Evolutionary conservation across 1,140 invertebrate species (phyloP).

Genomic region (Gonioctena quinquepunctata): DNA sequence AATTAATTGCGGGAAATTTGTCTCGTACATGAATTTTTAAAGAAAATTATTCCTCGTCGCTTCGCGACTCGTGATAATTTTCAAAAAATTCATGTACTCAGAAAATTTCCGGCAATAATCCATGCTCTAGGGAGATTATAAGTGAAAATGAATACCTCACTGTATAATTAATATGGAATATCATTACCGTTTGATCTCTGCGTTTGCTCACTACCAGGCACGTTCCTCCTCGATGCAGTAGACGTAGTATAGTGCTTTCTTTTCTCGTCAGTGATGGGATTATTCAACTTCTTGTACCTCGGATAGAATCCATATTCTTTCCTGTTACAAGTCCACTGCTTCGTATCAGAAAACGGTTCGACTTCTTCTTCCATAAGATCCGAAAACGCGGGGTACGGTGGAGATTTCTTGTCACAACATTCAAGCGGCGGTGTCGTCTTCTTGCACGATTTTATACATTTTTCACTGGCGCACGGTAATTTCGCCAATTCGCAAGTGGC

Average conservation of each 20-base stretch:
- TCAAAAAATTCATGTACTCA: no score
- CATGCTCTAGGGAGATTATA: no score
- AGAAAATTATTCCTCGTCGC: no score
- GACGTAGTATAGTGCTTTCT: conserved; percentile 23
- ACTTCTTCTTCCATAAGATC: conserved; percentile 16
- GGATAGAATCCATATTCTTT: conserved; percentile 26
- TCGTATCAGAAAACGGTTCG: conserved; percentile 19
- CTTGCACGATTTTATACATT: not conserved
- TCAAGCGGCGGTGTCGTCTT: not conserved
- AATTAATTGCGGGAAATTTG: no score
- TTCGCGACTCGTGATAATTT: no score
- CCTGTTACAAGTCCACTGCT: conserved; percentile 26
- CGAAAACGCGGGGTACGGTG: conserved; percentile 24
- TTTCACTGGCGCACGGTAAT: not conserved
- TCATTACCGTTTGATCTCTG: not conserved
- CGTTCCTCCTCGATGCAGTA: no score
- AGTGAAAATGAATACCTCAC: no score
- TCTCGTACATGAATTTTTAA: no score
- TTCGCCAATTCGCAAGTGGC: not conserved
- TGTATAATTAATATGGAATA: no score
- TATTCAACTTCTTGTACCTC: conserved; percentile 12
- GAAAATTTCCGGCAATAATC: no score
- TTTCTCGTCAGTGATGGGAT: not conserved
- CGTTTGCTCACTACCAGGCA: no score
- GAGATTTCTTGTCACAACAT: conserved; percentile 28